Percentiles rank a stretch among this genome's conserved stretches.
Conservation (phyloP, 2,888 invertebrate genomes). For the Glyphotaelius pellucidus region DNA sequence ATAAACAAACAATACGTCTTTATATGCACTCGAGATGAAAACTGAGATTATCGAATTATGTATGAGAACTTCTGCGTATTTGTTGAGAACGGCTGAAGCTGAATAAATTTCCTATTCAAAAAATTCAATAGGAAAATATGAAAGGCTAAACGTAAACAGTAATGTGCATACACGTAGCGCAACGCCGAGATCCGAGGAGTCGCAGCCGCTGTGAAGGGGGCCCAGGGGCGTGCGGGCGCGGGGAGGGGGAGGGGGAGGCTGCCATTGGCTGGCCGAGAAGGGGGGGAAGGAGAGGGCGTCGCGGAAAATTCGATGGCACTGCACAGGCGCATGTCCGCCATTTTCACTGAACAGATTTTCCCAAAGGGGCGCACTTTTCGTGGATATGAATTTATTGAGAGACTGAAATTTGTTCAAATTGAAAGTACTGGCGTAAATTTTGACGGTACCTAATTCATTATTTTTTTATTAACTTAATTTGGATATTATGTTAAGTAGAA, state of each 20-base stretch:
- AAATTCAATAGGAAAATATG: conserved; percentile 50
- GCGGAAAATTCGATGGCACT: conserved; percentile 61
- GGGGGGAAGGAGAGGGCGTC: conserved; percentile 26
- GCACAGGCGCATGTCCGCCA: conserved; percentile 62
- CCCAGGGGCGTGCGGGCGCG: neutral
- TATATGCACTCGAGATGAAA: conserved; percentile 39
- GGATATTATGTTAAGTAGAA: neutral
- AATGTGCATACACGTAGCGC: conserved; percentile 31
- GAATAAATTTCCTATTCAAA: conserved; percentile 41
- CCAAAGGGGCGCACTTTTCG: conserved; percentile 21
- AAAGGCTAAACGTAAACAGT: conserved; percentile 57
- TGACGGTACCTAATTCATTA: neutral
- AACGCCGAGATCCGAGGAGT: neutral
- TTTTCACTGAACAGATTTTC: conserved; percentile 42
- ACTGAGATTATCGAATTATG: conserved; percentile 44
- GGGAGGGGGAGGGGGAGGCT: conserved; percentile 17
- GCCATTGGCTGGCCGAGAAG: conserved; percentile 48
- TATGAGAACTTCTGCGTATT: conserved; percentile 44
- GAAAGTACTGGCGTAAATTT: neutral
- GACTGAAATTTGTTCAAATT: neutral
- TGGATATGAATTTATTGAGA: neutral
- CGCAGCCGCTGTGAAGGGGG: neutral
- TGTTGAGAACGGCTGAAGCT: neutral
- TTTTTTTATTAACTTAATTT: neutral
- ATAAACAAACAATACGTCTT: conserved; percentile 52